Percentiles rank a stretch among this genome's conserved stretches.
Evolutionary conservation across 2,888 invertebrate species (phyloP).

Genomic region (Drosophila phalerata): DNA sequence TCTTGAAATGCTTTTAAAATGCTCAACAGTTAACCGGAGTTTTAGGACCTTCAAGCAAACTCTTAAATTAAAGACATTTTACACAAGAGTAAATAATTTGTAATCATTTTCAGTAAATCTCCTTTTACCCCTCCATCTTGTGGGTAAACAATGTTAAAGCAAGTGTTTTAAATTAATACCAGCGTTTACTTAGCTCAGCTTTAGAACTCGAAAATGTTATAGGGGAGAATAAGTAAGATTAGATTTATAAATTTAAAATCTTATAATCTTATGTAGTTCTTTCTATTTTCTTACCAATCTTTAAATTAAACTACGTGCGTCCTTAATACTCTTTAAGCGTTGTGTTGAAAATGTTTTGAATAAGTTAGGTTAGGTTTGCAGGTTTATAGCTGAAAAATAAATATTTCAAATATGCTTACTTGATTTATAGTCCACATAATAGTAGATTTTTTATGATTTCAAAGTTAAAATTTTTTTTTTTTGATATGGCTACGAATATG

Average conservation of each 20-base stretch:
- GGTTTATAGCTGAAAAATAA: too few species aligned
- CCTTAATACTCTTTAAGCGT: too few species aligned
- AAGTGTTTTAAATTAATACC: slow-evolving; percentile 12
- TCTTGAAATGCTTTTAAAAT: slow-evolving; percentile 33
- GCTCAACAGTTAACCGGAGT: slow-evolving; percentile 3
- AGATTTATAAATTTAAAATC: slow-evolving; percentile 1
- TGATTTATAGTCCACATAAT: too few species aligned
- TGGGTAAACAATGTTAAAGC: slow-evolving; percentile 22
- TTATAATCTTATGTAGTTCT: not conserved
- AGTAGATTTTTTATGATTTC: too few species aligned
- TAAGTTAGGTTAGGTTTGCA: not conserved
- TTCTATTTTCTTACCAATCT: not conserved
- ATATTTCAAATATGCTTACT: too few species aligned
- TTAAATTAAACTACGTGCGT: not conserved
- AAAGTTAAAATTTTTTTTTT: too few species aligned
- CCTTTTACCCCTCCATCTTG: not conserved
- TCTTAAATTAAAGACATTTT: slow-evolving; percentile 34
- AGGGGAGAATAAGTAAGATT: slow-evolving; percentile 2
- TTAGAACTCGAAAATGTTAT: not conserved
- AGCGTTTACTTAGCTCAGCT: slow-evolving; percentile 3
- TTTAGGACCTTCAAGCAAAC: slow-evolving; percentile 24
- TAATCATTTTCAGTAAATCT: slow-evolving; percentile 20
- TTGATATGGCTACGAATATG: too few species aligned
- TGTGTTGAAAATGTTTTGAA: not conserved
- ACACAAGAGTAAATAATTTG: slow-evolving; percentile 32